These are phyloP conservation scores for Pteropus rufus DNA, from an alignment of 2,797 vertebrate species.

Conservation along the genomic window DNA sequence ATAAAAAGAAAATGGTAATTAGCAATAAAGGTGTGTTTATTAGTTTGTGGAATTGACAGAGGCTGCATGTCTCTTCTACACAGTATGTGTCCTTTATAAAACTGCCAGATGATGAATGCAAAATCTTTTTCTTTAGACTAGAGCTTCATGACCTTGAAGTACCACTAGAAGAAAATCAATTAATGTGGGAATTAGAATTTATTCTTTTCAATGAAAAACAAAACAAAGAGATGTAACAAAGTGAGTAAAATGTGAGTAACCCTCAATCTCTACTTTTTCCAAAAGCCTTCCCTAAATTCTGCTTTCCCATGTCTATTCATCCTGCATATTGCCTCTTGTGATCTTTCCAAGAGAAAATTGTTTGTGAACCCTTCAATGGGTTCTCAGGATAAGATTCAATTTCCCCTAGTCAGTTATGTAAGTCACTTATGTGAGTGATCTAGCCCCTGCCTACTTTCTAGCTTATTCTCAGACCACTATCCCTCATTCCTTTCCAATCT, in stretches of 20 bases:
- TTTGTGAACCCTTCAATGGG: background rate
- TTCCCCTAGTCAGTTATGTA: background rate
- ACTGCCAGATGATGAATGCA: conserved; percentile 42
- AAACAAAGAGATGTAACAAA: background rate
- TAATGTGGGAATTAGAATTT: background rate
- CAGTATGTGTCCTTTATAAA: conserved; percentile 60
- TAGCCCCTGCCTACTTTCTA: background rate
- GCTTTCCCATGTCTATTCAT: background rate
- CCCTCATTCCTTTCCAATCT: background rate
- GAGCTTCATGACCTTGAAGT: conserved; percentile 55
- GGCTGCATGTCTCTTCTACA: conserved; percentile 57
- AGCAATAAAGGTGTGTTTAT: conserved; percentile 76
- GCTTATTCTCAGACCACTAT: background rate
- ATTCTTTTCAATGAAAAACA: background rate
- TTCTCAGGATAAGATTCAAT: background rate
- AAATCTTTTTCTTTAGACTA: conserved; percentile 43
- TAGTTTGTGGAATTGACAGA: conserved; percentile 66
- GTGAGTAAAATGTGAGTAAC: background rate
- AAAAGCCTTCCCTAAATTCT: background rate
- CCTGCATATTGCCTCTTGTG: background rate
- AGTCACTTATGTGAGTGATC: background rate
- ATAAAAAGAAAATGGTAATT: conserved; percentile 72
- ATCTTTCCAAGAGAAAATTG: background rate
- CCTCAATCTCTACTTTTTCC: background rate
- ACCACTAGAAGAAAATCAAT: conserved; percentile 29